A percentile compares a stretch with the other conserved stretches of the same genome.
Conservation (phyloP, 2,797 vertebrate genomes). For the Holocentrus rufus region DNA sequence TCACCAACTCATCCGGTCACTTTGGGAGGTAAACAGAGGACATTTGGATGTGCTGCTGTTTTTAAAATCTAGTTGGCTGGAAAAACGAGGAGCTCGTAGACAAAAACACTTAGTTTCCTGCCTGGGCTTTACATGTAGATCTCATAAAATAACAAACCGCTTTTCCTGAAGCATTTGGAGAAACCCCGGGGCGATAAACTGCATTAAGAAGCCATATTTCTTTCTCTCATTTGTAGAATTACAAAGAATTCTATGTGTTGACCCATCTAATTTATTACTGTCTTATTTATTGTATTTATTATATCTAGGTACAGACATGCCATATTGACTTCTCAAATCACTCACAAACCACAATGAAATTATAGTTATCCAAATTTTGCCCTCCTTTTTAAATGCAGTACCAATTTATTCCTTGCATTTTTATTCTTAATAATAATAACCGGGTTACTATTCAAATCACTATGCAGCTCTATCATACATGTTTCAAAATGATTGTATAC, state of each 20-base stretch:
- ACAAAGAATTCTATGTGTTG: conserved; percentile 76
- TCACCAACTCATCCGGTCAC: conserved; percentile 3
- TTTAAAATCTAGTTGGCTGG: background rate
- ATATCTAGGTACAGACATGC: conserved; percentile 79
- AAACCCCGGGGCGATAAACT: conserved; percentile 75
- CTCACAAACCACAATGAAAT: conserved; percentile 68
- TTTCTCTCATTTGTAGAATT: conserved; percentile 76
- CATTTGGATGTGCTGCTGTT: background rate
- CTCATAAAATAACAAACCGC: conserved; percentile 49
- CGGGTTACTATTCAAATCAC: conserved; percentile 79
- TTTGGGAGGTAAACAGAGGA: background rate
- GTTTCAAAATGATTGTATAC: conserved; percentile 80
- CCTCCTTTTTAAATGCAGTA: conserved; percentile 73
- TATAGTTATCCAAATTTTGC: conserved; percentile 70
- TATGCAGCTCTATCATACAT: conserved; percentile 82
- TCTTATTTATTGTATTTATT: conserved; percentile 86
- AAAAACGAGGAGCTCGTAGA: conserved; percentile 5
- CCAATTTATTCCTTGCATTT: conserved; percentile 78
- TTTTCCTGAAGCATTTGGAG: conserved; percentile 66
- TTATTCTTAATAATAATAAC: conserved; percentile 70
- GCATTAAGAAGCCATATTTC: conserved; percentile 84
- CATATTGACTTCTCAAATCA: conserved; percentile 71
- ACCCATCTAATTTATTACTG: conserved; percentile 83
- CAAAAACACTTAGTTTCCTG: conserved; percentile 40
- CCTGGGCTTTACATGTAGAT: conserved; percentile 52